Conservation (phyloP, 2,888 invertebrate species). For the Petrophora chlorosata region DNA sequence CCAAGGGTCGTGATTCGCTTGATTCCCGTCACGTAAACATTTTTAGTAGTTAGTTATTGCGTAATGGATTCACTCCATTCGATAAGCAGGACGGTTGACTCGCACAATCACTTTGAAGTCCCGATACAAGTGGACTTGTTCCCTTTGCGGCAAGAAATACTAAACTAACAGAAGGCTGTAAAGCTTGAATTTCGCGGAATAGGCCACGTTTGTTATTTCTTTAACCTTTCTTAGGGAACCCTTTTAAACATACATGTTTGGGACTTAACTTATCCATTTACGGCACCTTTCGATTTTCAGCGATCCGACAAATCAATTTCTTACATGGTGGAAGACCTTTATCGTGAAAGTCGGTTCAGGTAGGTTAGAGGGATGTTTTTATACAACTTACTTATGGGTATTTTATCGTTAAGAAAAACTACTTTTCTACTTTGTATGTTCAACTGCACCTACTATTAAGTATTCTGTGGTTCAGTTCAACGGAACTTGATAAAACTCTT, state of each 20-base stretch:
- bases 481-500: too few relatives aligned
- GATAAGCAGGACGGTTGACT: constrained; percentile 52
- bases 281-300: constrained; percentile 18
- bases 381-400: constrained; percentile 14
- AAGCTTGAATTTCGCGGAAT: constrained; percentile 49
- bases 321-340: constrained; percentile 7
- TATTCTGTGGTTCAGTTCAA: too few relatives aligned
- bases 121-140: constrained; percentile 32
- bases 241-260: constrained; percentile 44
- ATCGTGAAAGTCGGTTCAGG: constrained; percentile 10
- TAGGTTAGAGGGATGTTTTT: constrained; percentile 15
- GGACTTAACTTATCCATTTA: constrained; percentile 32
- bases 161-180: constrained; percentile 40
- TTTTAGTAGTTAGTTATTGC: constrained; percentile 45
- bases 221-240: constrained; percentile 44
- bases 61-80: constrained; percentile 52
- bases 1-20: too few relatives aligned
- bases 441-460: too few relatives aligned
- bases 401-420: not conserved
- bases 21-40: constrained; percentile 44
- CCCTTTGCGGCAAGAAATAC: constrained; percentile 42
- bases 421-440: not conserved
- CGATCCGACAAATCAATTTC: constrained; percentile 25
- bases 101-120: constrained; percentile 56
- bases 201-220: constrained; percentile 54